Conservation (phyloP, 1,140 invertebrate species). For the Metopolophium dirhodum region DNA sequence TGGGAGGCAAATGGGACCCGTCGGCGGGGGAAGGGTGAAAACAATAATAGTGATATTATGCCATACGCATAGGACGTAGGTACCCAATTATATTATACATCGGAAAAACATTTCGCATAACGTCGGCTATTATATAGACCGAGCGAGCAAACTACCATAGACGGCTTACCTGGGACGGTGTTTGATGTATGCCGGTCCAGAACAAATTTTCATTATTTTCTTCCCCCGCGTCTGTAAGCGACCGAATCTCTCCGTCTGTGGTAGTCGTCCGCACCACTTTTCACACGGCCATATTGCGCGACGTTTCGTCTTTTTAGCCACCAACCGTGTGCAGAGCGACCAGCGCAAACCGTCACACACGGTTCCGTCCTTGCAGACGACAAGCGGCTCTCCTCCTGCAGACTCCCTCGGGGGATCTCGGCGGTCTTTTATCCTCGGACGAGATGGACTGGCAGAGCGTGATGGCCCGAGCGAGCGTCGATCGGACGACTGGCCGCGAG, state of each 20-base stretch:
- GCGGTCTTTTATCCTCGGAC: neutral
- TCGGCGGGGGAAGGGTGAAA: conserved; percentile 28
- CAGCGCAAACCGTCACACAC: neutral
- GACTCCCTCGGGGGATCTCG: neutral
- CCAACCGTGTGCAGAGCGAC: neutral
- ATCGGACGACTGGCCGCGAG: neutral
- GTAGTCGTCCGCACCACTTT: neutral
- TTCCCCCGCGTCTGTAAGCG: neutral
- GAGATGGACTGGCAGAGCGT: neutral
- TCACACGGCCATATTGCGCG: conserved; percentile 21
- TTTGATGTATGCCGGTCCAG: conserved; percentile 43
- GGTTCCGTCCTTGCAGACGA: neutral
- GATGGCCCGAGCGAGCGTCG: neutral
- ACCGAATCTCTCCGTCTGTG: neutral
- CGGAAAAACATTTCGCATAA: neutral
- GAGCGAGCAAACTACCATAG: no score
- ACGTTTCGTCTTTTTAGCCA: neutral
- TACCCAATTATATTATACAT: neutral
- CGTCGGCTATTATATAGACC: no score
- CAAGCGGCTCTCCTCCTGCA: neutral
- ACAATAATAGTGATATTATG: conserved; percentile 16
- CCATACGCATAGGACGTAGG: no score
- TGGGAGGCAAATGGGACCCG: no score
- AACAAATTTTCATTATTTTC: conserved; percentile 55
- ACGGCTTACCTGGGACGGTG: conserved; percentile 42